A percentile compares a stretch with the other conserved stretches of the same genome.
phyloP scores from a whole-genome alignment of 1,140 invertebrate species.

The Calycopis cecrops region DNA sequence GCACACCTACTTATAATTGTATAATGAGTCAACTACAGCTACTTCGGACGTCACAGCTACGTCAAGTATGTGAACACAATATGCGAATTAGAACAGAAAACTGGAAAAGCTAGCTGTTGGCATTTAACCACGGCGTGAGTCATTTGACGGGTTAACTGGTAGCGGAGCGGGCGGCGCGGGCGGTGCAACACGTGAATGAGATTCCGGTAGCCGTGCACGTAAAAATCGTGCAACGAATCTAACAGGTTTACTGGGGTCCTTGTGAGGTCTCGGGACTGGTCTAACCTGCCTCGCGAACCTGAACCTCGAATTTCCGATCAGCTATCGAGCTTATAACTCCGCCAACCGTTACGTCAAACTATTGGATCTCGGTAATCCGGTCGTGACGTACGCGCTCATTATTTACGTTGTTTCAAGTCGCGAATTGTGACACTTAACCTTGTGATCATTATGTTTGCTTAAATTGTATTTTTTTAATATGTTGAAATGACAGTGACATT shows the following conservation, averaged over 20 bases:
- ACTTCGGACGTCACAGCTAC: constrained; percentile 33
- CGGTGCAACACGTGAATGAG: constrained; percentile 68
- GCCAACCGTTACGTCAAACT: constrained; percentile 25
- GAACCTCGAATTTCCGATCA: constrained; percentile 69
- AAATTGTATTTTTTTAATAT: constrained; percentile 2
- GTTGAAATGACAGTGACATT: not conserved
- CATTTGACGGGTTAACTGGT: constrained; percentile 71
- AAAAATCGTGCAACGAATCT: constrained; percentile 75
- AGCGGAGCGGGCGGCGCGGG: constrained; percentile 44
- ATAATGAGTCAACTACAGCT: constrained; percentile 30
- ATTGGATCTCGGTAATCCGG: not conserved
- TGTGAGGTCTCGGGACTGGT: constrained; percentile 72
- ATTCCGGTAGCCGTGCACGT: constrained; percentile 73
- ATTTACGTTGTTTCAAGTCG: not conserved
- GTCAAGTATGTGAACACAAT: constrained; percentile 44
- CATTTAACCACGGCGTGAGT: constrained; percentile 69
- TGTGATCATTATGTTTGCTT: not conserved
- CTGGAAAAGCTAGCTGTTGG: constrained; percentile 70
- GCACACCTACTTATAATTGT: constrained; percentile 13
- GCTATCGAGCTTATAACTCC: constrained; percentile 58
- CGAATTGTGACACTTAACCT: constrained; percentile 3
- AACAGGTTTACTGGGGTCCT: constrained; percentile 74
- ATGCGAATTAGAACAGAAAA: constrained; percentile 65
- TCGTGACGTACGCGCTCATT: constrained; percentile 5
- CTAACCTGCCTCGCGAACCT: constrained; percentile 70